Evolutionary conservation across 2,888 invertebrate genomes (phyloP).

Genomic region (Dryococelus australis): DNA sequence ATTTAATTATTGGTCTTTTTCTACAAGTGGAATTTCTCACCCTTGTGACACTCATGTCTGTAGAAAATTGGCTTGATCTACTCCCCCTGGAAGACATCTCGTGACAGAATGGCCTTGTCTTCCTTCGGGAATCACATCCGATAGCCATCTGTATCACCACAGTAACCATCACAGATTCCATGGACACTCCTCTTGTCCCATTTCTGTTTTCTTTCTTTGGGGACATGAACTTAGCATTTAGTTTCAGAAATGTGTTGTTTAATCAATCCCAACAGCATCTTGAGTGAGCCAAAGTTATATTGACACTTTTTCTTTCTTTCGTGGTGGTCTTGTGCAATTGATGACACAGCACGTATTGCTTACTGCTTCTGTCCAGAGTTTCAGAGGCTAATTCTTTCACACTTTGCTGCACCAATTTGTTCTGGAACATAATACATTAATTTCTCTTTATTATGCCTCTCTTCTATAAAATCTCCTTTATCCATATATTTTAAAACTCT

Average conservation of each 20-base stretch:
- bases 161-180: background rate
- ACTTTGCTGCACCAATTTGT: too few relatives aligned
- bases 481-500: too few relatives aligned
- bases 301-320: too few relatives aligned
- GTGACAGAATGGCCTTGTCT: background rate
- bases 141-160: background rate
- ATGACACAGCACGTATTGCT: background rate
- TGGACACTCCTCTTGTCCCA: background rate
- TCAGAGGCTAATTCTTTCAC: background rate
- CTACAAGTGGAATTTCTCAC: too few relatives aligned
- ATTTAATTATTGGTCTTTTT: too few relatives aligned
- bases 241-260: background rate
- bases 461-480: too few relatives aligned
- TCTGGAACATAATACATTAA: too few relatives aligned
- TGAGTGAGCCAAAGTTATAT: too few relatives aligned
- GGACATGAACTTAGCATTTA: background rate
- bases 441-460: too few relatives aligned
- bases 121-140: background rate
- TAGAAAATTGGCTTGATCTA: background rate
- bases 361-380: constrained; percentile 16
- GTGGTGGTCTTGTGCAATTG: background rate
- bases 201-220: background rate
- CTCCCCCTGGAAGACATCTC: background rate
- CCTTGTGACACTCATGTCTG: too few relatives aligned
- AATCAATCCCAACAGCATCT: background rate